Evolutionary conservation across 2,113 vertebrate genomes (phyloP).

Genomic region (Tenrec ecaudatus): DNA sequence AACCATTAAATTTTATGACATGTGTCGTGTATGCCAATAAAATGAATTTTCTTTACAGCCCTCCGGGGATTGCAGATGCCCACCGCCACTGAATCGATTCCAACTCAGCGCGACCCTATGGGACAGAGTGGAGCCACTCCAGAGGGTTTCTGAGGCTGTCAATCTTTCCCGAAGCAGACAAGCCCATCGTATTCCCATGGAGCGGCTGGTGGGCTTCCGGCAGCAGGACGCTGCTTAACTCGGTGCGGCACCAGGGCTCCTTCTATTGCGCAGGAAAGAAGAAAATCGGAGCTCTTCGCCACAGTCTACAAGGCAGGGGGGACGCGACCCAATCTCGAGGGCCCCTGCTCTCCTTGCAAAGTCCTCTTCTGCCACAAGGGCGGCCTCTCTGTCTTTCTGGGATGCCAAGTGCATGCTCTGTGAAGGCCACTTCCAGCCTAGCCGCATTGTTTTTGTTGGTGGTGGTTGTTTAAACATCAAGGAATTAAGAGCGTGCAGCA

Average conservation of each 20-base stretch:
- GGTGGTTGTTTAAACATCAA: conserved; percentile 1
- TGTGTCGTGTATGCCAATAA: too few relatives aligned
- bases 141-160: too few relatives aligned
- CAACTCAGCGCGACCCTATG: too few relatives aligned
- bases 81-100: too few relatives aligned
- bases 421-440: background rate
- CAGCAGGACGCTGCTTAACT: too few relatives aligned
- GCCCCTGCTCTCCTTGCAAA: background rate
- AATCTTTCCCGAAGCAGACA: too few relatives aligned
- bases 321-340: background rate
- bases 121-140: too few relatives aligned
- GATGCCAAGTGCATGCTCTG: background rate
- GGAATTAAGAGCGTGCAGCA: background rate
- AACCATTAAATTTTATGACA: too few relatives aligned
- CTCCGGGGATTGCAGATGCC: background rate
- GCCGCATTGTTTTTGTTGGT: background rate
- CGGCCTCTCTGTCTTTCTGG: background rate
- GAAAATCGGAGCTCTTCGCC: background rate
- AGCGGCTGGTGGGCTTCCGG: too few relatives aligned
- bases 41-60: background rate
- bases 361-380: background rate
- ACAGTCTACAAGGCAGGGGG: background rate
- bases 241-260: too few relatives aligned
- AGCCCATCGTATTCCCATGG: too few relatives aligned
- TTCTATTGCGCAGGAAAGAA: background rate